A percentile compares a stretch with the other conserved stretches of the same genome.
Evolutionary conservation across 2,113 vertebrate species (phyloP).

Genomic region (Turnix velox): DNA sequence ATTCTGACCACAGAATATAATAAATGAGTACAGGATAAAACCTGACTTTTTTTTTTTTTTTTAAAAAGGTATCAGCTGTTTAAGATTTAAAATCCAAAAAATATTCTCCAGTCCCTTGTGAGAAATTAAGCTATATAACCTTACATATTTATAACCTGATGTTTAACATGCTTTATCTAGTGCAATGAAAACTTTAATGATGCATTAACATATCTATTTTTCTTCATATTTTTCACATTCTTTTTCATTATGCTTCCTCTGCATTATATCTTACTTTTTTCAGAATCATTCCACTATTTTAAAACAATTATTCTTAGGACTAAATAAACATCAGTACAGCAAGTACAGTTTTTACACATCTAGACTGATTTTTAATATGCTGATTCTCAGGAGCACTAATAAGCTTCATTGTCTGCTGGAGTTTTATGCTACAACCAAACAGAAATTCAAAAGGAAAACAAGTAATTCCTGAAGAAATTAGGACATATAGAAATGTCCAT

Average conservation of each 20-base stretch:
- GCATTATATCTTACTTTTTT: not conserved
- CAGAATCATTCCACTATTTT: not conserved
- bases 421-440: not conserved
- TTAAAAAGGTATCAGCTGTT: not conserved
- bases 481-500: not conserved
- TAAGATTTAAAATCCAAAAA: conserved; percentile 18
- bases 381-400: not conserved
- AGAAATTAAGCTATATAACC: conserved; percentile 18
- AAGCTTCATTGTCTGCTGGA: not conserved
- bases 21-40: not conserved
- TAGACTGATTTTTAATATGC: not conserved
- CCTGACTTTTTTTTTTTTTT: not conserved
- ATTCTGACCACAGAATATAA: not conserved
- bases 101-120: not conserved
- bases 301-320: not conserved
- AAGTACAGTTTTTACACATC: not conserved
- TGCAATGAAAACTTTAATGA: not conserved
- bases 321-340: not conserved
- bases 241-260: not conserved
- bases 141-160: conserved; percentile 4
- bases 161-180: conserved; percentile 1
- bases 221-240: not conserved
- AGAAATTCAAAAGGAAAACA: not conserved
- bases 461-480: not conserved
- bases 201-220: not conserved